Evolutionary conservation across 2,113 vertebrate species (phyloP).

Genomic region (Embiotoca jacksoni): DNA sequence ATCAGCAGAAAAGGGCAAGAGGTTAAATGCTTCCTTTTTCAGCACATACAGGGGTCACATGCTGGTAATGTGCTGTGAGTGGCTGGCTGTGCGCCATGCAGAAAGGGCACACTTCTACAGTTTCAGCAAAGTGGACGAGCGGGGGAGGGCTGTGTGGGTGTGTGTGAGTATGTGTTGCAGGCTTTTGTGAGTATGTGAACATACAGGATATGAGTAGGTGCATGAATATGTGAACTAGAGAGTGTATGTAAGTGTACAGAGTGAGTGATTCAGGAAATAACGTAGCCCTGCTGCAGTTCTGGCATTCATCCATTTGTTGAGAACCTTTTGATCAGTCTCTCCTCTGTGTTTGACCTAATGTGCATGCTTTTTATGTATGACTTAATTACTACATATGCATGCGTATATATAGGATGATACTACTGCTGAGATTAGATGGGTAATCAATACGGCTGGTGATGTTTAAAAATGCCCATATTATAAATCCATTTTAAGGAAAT

Average conservation of each 20-base stretch:
- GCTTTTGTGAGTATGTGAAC: conserved; percentile 20
- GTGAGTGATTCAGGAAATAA: conserved; percentile 35
- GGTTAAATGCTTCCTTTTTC: conserved; percentile 77
- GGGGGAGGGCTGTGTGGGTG: conserved; percentile 20
- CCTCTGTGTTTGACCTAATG: conserved; percentile 49
- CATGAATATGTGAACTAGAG: background rate
- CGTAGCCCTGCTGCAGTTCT: conserved; percentile 53
- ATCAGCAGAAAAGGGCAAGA: conserved; percentile 46
- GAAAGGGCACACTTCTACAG: conserved; percentile 69
- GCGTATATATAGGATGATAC: background rate
- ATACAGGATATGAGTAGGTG: background rate
- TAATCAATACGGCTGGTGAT: too few relatives aligned
- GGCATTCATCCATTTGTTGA: conserved; percentile 52
- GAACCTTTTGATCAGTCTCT: conserved; percentile 44
- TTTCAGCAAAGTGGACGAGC: conserved; percentile 53
- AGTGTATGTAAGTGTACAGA: conserved; percentile 16
- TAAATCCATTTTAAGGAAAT: too few relatives aligned
- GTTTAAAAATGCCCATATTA: too few relatives aligned
- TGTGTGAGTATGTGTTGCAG: conserved; percentile 10
- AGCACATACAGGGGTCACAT: conserved; percentile 64
- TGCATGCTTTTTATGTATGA: conserved; percentile 4
- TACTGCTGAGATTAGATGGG: background rate
- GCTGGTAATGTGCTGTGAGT: conserved; percentile 68
- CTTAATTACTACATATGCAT: background rate
- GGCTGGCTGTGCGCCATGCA: conserved; percentile 62